Conservation (phyloP, 2,888 invertebrate species). For the Hylaea fasciaria region DNA sequence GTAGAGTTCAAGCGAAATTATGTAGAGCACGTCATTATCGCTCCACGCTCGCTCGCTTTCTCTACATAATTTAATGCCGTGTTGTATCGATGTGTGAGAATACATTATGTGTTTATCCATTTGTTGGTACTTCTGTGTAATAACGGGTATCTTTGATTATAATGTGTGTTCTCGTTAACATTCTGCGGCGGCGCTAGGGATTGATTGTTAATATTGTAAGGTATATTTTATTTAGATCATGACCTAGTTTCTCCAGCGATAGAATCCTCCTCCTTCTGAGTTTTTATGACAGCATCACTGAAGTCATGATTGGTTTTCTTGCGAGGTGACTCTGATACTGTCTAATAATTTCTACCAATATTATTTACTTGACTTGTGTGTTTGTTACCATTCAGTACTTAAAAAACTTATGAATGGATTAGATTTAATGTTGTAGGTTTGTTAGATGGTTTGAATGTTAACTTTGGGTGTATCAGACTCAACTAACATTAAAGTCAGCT, state of each 20-base stretch:
- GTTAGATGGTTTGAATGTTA: too few relatives aligned
- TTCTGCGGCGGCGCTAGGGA: background rate
- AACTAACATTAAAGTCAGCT: too few relatives aligned
- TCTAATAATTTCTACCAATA: too few relatives aligned
- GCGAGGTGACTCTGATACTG: too few relatives aligned
- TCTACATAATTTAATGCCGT: slow-evolving; percentile 11
- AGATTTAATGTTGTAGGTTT: too few relatives aligned
- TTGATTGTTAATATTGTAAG: background rate
- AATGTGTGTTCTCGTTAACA: slow-evolving; percentile 5
- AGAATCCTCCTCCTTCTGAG: too few relatives aligned
- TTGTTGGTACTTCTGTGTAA: background rate
- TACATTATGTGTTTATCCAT: background rate
- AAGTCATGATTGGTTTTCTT: too few relatives aligned
- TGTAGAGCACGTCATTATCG: slow-evolving; percentile 23
- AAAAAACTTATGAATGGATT: too few relatives aligned
- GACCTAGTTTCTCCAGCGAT: background rate
- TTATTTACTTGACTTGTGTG: too few relatives aligned
- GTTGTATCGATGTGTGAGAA: slow-evolving; percentile 1
- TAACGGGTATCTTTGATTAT: slow-evolving; percentile 7
- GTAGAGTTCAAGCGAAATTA: slow-evolving; percentile 19
- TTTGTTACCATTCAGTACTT: too few relatives aligned
- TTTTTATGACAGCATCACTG: too few relatives aligned
- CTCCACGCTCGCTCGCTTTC: slow-evolving; percentile 5
- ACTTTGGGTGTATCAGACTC: too few relatives aligned
- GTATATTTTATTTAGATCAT: background rate